These are phyloP conservation scores for Camponotus floridanus DNA, from an alignment of 1,140 invertebrate genomes.

Conservation along the genomic window DNA sequence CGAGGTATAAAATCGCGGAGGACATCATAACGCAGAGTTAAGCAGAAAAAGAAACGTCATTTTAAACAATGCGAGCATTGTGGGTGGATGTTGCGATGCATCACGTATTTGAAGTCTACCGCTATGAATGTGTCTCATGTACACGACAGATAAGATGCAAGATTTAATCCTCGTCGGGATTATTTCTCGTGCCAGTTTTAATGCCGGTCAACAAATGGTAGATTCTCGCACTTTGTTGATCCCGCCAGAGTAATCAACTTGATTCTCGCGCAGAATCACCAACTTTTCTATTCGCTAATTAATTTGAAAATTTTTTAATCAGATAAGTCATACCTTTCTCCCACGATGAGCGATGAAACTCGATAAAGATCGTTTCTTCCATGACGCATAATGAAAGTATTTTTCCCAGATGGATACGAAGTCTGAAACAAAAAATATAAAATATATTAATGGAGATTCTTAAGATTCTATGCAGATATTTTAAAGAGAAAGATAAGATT, in stretches of 20 bases:
- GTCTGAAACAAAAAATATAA: background rate
- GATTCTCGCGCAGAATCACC: conserved; percentile 16
- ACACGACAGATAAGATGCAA: conserved; percentile 25
- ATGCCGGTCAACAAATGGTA: conserved; percentile 31
- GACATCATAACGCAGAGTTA: conserved; percentile 76
- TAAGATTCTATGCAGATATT: background rate
- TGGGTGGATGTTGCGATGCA: conserved; percentile 79
- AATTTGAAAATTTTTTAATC: background rate
- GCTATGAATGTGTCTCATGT: conserved; percentile 63
- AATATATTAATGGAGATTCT: background rate
- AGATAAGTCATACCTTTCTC: background rate
- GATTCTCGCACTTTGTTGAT: conserved; percentile 58
- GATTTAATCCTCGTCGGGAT: conserved; percentile 67
- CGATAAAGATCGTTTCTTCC: background rate
- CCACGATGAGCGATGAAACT: background rate
- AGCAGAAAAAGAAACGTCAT: conserved; percentile 60
- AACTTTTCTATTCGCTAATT: background rate
- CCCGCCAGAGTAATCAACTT: background rate
- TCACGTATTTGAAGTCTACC: conserved; percentile 71
- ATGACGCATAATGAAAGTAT: background rate
- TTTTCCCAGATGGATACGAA: background rate
- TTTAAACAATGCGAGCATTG: conserved; percentile 70
- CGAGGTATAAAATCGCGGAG: conserved; percentile 78
- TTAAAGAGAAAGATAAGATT: background rate
- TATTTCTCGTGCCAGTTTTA: conserved; percentile 62